Evolutionary conservation across 2,888 invertebrate genomes (phyloP).

Genomic region (Brenthis daphne): DNA sequence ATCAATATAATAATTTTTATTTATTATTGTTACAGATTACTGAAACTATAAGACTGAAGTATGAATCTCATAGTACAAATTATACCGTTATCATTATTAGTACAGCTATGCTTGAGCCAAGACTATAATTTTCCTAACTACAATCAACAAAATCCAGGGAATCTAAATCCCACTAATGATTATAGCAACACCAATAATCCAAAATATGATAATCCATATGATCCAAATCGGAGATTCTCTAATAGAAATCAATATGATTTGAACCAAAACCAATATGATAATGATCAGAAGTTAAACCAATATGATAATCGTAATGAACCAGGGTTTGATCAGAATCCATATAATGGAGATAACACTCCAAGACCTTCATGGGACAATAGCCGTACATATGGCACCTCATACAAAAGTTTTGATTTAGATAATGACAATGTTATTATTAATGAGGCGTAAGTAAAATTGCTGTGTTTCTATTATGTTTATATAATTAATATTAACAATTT

Average conservation of each 20-base stretch:
- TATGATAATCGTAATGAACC: slow-evolving; percentile 54
- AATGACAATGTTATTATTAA: slow-evolving; percentile 78
- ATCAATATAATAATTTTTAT: no score
- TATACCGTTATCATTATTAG: slow-evolving; percentile 46
- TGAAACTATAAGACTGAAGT: slow-evolving; percentile 60
- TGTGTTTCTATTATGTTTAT: not conserved
- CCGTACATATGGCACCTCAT: slow-evolving; percentile 55
- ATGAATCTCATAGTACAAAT: slow-evolving; percentile 69
- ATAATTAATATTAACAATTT: slow-evolving; percentile 6
- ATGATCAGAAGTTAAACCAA: slow-evolving; percentile 53
- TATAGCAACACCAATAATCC: slow-evolving; percentile 56
- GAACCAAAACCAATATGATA: slow-evolving; percentile 45
- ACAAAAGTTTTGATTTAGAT: slow-evolving; percentile 60
- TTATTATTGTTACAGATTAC: slow-evolving; percentile 53
- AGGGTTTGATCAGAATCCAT: slow-evolving; percentile 47
- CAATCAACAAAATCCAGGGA: slow-evolving; percentile 60
- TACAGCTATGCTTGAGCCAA: slow-evolving; percentile 60
- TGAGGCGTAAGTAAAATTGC: slow-evolving; percentile 75
- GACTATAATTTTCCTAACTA: slow-evolving; percentile 68
- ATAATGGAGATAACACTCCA: slow-evolving; percentile 56
- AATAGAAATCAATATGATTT: slow-evolving; percentile 53
- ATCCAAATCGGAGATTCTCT: slow-evolving; percentile 56
- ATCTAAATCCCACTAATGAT: slow-evolving; percentile 67
- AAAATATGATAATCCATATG: slow-evolving; percentile 68
- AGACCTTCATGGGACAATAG: slow-evolving; percentile 63